Percentiles rank a stretch among this genome's conserved stretches.
Conservation (phyloP, 2,888 invertebrate species). For the Antheraea assamensis region DNA sequence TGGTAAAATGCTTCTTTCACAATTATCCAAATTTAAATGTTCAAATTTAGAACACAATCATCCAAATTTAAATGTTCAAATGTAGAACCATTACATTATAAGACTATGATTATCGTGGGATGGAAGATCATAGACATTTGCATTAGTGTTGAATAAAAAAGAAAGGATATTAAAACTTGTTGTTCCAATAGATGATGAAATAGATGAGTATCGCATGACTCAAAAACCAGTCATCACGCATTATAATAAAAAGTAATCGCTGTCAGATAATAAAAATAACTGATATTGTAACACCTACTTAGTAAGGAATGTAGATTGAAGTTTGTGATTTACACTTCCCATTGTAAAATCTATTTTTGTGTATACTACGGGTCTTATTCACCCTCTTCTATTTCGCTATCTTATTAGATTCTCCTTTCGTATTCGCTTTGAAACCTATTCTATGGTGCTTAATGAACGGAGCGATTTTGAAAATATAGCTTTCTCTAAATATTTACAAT, state of each 20-base stretch:
- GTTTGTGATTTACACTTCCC: conserved; percentile 35
- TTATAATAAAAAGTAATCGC: conserved; percentile 51
- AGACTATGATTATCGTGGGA: conserved; percentile 41
- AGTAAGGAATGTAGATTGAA: conserved; percentile 37
- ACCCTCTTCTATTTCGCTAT: background rate
- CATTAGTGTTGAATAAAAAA: conserved; percentile 57
- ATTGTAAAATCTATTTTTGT: conserved; percentile 25
- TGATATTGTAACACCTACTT: conserved; percentile 49
- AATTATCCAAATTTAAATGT: background rate
- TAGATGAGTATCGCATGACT: conserved; percentile 54
- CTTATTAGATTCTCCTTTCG: no score
- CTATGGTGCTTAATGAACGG: no score
- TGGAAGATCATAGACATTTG: conserved; percentile 52
- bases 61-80: background rate
- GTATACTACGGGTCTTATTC: background rate
- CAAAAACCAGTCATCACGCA: conserved; percentile 54
- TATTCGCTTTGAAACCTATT: no score
- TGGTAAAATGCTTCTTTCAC: background rate
- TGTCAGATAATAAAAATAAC: conserved; percentile 50
- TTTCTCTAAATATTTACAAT: no score
- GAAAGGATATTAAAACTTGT: conserved; percentile 45
- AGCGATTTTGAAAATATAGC: no score
- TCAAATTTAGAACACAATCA: background rate
- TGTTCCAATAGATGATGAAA: conserved; percentile 29
- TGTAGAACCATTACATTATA: background rate